Evolutionary conservation across 2,888 invertebrate species (phyloP).

Genomic region (Acanthoscelides obtectus): DNA sequence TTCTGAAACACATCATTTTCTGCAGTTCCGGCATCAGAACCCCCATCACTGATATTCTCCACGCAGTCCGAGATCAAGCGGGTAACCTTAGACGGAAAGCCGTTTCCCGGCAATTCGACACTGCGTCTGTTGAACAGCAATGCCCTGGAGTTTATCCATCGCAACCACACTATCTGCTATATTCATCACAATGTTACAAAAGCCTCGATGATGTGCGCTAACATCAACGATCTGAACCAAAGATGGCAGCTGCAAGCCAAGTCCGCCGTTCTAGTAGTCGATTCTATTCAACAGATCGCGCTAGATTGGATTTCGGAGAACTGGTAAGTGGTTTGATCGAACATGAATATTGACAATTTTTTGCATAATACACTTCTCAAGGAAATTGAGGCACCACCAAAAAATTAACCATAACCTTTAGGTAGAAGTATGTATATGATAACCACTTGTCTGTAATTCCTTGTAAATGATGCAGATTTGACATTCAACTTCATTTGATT

Average conservation of each 20-base stretch:
- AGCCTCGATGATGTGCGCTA: conserved; percentile 58
- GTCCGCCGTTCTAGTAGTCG: conserved; percentile 56
- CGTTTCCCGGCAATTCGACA: conserved; percentile 45
- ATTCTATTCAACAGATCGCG: conserved; percentile 68
- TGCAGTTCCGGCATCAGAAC: conserved; percentile 60
- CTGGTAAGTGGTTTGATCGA: conserved; percentile 56
- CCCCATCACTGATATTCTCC: conserved; percentile 63
- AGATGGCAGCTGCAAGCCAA: conserved; percentile 58
- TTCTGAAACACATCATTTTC: no score
- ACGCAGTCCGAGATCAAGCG: conserved; percentile 63
- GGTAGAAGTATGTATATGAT: no score
- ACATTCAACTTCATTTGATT: no score
- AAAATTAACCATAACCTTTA: no score
- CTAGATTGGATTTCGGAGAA: conserved; percentile 82
- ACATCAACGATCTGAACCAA: conserved; percentile 58
- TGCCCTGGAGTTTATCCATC: conserved; percentile 63
- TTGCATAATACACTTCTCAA: no score
- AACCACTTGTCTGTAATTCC: no score
- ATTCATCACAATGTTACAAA: conserved; percentile 60
- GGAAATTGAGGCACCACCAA: no score
- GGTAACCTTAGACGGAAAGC: conserved; percentile 54
- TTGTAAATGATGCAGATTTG: no score
- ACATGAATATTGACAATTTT: no score
- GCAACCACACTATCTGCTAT: conserved; percentile 66
- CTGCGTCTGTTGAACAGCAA: conserved; percentile 45